Evolutionary conservation across 2,888 invertebrate genomes (phyloP).

Genomic region (Dorcus hopei): DNA sequence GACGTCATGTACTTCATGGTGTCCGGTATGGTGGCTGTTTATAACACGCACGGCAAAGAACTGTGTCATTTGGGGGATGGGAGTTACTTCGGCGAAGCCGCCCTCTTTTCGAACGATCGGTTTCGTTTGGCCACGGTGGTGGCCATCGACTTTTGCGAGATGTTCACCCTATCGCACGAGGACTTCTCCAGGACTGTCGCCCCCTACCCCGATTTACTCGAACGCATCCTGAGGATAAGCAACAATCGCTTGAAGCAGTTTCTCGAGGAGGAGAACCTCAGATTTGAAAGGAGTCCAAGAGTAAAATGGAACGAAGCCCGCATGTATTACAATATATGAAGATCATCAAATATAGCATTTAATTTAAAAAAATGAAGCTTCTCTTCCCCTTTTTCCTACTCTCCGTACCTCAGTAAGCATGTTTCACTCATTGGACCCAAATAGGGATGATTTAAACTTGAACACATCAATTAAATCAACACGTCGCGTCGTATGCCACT

Average conservation of each 20-base stretch:
- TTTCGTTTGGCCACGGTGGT: slow-evolving; percentile 44
- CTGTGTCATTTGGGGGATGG: slow-evolving; percentile 52
- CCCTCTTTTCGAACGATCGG: slow-evolving; percentile 46
- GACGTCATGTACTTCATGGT: slow-evolving; percentile 47
- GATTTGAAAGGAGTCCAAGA: too few species aligned
- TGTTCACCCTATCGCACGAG: slow-evolving; percentile 42
- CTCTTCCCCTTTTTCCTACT: too few species aligned
- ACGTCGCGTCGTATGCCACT: too few species aligned
- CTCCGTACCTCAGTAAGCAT: too few species aligned
- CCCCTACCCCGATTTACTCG: slow-evolving; percentile 43
- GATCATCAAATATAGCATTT: too few species aligned
- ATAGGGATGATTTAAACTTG: too few species aligned
- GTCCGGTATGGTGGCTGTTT: slow-evolving; percentile 49
- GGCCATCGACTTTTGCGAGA: slow-evolving; percentile 50
- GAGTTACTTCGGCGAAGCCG: slow-evolving; percentile 50
- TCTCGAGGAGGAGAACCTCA: neutral
- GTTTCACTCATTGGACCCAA: too few species aligned
- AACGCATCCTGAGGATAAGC: slow-evolving; percentile 38
- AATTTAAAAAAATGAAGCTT: too few species aligned
- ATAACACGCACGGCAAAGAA: slow-evolving; percentile 45
- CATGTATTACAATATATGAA: too few species aligned
- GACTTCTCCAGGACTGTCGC: slow-evolving; percentile 44
- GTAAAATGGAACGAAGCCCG: too few species aligned
- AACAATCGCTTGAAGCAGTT: slow-evolving; percentile 4
- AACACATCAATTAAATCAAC: too few species aligned